Conservation (phyloP, 1,140 invertebrate species). For the Caenorhabditis tropicalis region DNA sequence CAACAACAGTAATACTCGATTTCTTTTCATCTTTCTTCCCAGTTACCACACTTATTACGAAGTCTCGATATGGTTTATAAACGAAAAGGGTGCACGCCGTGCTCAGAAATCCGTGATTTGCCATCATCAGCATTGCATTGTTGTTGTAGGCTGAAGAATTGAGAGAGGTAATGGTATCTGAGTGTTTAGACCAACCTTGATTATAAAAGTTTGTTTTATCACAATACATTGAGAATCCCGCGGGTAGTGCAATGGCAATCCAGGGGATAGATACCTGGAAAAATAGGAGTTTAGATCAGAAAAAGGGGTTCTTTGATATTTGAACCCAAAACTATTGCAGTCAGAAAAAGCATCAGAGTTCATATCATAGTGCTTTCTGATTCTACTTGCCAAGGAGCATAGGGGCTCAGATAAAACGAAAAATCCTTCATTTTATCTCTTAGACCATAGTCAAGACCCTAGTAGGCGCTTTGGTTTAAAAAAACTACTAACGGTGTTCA, state of each 20-base stretch:
- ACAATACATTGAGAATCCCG: neutral
- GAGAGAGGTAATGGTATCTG: neutral
- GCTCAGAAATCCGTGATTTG: neutral
- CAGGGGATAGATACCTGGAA: neutral
- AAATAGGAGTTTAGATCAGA: neutral
- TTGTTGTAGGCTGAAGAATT: neutral
- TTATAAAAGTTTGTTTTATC: neutral
- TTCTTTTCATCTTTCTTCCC: neutral
- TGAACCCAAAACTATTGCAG: too few relatives aligned
- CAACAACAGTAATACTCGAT: neutral
- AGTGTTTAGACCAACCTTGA: neutral
- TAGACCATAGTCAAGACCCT: too few relatives aligned
- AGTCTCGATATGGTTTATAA: slow-evolving; percentile 2
- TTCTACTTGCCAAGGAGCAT: too few relatives aligned
- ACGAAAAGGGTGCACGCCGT: neutral
- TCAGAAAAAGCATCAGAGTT: too few relatives aligned
- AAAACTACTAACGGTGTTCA: too few relatives aligned
- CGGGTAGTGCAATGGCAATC: neutral
- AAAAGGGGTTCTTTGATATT: too few relatives aligned
- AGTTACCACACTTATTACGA: neutral
- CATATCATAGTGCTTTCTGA: too few relatives aligned
- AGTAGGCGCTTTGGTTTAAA: neutral
- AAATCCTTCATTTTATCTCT: too few relatives aligned
- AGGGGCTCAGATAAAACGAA: too few relatives aligned
- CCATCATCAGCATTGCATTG: neutral